These are phyloP conservation scores for Forficula auricularia DNA, from an alignment of 1,140 invertebrate species.

Conservation along the genomic window DNA sequence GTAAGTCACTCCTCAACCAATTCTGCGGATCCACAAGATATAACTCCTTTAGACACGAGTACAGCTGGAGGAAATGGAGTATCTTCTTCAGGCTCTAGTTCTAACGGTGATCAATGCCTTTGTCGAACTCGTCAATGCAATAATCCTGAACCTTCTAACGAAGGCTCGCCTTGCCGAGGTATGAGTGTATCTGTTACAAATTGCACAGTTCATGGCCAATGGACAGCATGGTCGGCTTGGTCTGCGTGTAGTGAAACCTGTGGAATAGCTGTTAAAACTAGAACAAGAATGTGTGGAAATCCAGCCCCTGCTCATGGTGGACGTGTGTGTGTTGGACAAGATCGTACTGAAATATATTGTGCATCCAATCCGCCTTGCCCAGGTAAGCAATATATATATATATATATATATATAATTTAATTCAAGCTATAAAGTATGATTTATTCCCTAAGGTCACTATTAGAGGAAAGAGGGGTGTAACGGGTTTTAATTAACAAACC, in stretches of 20 bases:
- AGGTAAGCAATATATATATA: slow-evolving; percentile 21
- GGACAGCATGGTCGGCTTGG: slow-evolving; percentile 77
- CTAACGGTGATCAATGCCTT: slow-evolving; percentile 42
- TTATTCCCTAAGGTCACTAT: too few species aligned
- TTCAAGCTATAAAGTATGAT: background rate
- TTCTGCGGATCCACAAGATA: slow-evolving; percentile 14
- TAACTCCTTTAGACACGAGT: slow-evolving; percentile 22
- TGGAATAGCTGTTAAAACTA: slow-evolving; percentile 61
- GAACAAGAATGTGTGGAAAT: slow-evolving; percentile 58
- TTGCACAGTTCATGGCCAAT: slow-evolving; percentile 68
- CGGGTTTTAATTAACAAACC: too few species aligned
- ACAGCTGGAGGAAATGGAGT: slow-evolving; percentile 33
- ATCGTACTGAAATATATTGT: slow-evolving; percentile 58
- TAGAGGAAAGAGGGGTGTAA: too few species aligned
- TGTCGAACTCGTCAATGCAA: slow-evolving; percentile 64
- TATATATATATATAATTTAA: background rate
- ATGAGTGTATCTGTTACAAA: slow-evolving; percentile 46
- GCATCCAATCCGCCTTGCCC: slow-evolving; percentile 63
- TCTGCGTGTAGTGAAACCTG: slow-evolving; percentile 63
- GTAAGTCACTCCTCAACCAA: slow-evolving; percentile 24
- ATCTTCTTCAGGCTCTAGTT: slow-evolving; percentile 26
- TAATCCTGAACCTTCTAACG: slow-evolving; percentile 62
- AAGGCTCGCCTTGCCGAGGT: slow-evolving; percentile 34
- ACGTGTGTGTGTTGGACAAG: slow-evolving; percentile 61
- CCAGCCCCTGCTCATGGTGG: slow-evolving; percentile 68